Evolutionary conservation across 2,888 invertebrate genomes (phyloP).

Genomic region (Hoplodrina blanda): DNA sequence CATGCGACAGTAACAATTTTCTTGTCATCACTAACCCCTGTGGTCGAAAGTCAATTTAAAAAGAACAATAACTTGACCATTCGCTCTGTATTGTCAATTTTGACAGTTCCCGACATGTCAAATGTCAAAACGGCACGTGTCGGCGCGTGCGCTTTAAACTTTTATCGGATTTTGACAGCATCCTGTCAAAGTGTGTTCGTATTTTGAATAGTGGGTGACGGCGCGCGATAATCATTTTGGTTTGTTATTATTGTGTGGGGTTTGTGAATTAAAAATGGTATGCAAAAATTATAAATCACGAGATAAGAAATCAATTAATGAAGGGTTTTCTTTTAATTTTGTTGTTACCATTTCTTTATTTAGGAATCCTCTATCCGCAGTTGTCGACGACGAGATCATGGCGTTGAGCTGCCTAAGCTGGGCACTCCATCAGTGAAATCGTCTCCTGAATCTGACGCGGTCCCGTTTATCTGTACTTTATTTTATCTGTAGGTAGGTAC

Average conservation of each 20-base stretch:
- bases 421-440: too few relatives aligned
- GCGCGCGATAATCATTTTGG: slow-evolving; percentile 67
- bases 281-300: slow-evolving; percentile 27
- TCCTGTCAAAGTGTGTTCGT: slow-evolving; percentile 77
- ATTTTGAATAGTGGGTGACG: slow-evolving; percentile 73
- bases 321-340: neutral
- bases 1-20: slow-evolving; percentile 48
- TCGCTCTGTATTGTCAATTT: slow-evolving; percentile 73
- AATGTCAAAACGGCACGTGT: slow-evolving; percentile 84
- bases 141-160: slow-evolving; percentile 85
- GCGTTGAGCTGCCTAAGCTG: too few relatives aligned
- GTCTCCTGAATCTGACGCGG: too few relatives aligned
- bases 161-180: slow-evolving; percentile 83
- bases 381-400: too few relatives aligned
- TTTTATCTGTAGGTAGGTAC: too few relatives aligned
- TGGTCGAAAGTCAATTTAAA: slow-evolving; percentile 77
- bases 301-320: neutral
- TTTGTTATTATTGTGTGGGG: slow-evolving; percentile 59
- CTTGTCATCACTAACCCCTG: slow-evolving; percentile 65
- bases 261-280: slow-evolving; percentile 47
- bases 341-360: too few relatives aligned
- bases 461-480: too few relatives aligned
- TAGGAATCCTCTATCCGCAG: too few relatives aligned
- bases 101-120: slow-evolving; percentile 83
- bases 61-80: slow-evolving; percentile 78